Base-by-base conservation (phyloP, 2,797 vertebrate species). In the Pangasius macronema region DNA sequence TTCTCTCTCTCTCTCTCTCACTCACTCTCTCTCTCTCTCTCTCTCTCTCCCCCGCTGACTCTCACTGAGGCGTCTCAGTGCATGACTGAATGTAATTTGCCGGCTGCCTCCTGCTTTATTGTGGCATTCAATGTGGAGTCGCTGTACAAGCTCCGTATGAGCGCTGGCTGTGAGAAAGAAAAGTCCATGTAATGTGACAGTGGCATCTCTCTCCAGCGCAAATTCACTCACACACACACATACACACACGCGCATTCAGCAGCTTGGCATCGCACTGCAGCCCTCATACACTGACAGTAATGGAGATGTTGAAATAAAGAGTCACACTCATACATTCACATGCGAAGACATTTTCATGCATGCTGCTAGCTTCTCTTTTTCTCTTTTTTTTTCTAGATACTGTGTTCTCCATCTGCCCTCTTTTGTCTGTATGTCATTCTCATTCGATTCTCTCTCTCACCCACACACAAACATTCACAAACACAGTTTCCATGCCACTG, bases 121-220 rank as follows among this genome's bases (percentile, higher is more conserved):
- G 77, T 77, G 49, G 36, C 24, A 8, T 76, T 77, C 87, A 76
- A n/a, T 87, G 86, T 89, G 80, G 30, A 82, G 39, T 53, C 49
- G 2, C 39, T 87, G 82, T 84, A n/a, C 27, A 24, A 84, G 65
- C 82, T 84, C 61, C 18, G 16, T 87, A 42, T 68, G 39, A 57
- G 59, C 36, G 33, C 42, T 68, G n/a, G 68, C 61, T 80, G 51
- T 59, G 51, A 55, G 67, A 70, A 57, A 42, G 87, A 81, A 81
- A 73, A 14, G 77, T 55, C 49, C 57, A 87, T 80, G 70, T 82
- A 85, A 88, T 88, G 36, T 88, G 88, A 88, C 82, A 73, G 55
- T 72, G 63, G 14, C 36, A 53, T 82, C 39, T 65, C 76, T 77
- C 53, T 82, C 79, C n/a, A 63, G 24, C 79, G 51, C 67, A 83